Base-by-base conservation (phyloP, 92 coral and sea anemone genomes). In the Porites divaricata region DNA sequence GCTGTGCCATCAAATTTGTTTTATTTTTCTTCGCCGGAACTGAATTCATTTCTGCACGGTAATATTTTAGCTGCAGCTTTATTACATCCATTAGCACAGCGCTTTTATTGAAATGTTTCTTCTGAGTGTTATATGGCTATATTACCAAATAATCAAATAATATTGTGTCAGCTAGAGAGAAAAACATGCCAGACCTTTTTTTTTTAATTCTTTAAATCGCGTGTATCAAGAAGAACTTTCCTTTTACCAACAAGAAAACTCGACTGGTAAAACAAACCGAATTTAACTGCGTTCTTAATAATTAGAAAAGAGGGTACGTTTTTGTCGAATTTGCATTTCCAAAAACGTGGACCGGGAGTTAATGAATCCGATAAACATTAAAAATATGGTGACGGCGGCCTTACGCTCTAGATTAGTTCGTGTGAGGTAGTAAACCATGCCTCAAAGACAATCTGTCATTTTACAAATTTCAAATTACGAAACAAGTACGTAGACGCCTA, bases 281-380 rank as follows among this genome's bases (percentile, higher is more conserved):
- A 71, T 48, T 81, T 81, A 81, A 81, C 86, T 22, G 64, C 70
- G 72, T 62, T 82, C 86, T 14, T 63, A 48, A 22, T 72, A 82
- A 72, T 82, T 73, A 72, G 62, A 24, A 73, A 72, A 82, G 51
- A 35, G 63, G 63, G 61, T 66, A 51, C 59, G 79, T 82, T 59
- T 35, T 81, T 61, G 72, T 28, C 19, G 73, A 61, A 82, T 61
- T 82, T 82, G 86, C 79, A 82, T 82, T 72, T 82, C 50, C 78
- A 72, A 45, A 51, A 58, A 79, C 63, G 25, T 25, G 72, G 78
- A 63, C 56, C 62, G 70, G 86, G 49, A 73, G 79, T 82, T 81
- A 82, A 82, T 82, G 78, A 82, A 82, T 26, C 79, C 71, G 63
- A 72, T 72, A 82, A 72, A 73, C 73, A 82, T 82, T 82, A 45